These are phyloP conservation scores for Cherax quadricarinatus DNA, from an alignment of 1,140 invertebrate genomes.

Conservation along the genomic window DNA sequence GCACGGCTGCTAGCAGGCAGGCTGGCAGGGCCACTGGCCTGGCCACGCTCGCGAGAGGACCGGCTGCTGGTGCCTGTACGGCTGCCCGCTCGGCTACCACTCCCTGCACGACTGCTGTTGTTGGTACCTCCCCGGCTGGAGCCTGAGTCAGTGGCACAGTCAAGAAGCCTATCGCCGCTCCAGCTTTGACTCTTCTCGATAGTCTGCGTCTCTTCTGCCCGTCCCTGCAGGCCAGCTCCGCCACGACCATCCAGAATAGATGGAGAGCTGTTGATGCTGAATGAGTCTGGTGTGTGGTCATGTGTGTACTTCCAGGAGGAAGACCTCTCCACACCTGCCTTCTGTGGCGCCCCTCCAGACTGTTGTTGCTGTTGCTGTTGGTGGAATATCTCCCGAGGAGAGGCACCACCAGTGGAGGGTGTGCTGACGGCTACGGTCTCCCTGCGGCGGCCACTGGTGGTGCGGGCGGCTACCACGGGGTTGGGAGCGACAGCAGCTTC, in stretches of 20 bases:
- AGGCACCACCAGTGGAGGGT: conserved; percentile 30
- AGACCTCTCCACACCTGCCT: conserved; percentile 58
- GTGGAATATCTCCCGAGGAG: conserved; percentile 33
- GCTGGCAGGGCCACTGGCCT: conserved; percentile 7
- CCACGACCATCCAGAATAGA: conserved; percentile 63
- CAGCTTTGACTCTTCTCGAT: conserved; percentile 67
- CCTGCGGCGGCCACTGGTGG: conserved; percentile 51
- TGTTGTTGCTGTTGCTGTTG: conserved; percentile 42
- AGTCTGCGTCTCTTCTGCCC: conserved; percentile 40
- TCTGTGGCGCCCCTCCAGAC: conserved; percentile 29
- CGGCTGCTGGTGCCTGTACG: conserved; percentile 61
- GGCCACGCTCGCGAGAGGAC: conserved; percentile 40
- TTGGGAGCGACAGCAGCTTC: conserved; percentile 57
- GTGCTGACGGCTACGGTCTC: conserved; percentile 58
- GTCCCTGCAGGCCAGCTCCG: conserved; percentile 27
- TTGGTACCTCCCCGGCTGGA: conserved; percentile 63
- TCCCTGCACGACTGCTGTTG: conserved; percentile 61
- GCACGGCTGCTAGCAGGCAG: conserved; percentile 40
- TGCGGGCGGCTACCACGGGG: conserved; percentile 54
- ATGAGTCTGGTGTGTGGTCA: conserved; percentile 64
- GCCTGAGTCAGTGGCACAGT: conserved; percentile 63
- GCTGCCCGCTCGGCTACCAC: conserved; percentile 60
- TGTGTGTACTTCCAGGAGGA: conserved; percentile 65
- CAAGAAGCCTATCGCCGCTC: conserved; percentile 61
- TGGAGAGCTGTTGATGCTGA: conserved; percentile 65